Base-by-base conservation (phyloP, 2,113 vertebrate genomes). In the Hydrolagus affinis region DNA sequence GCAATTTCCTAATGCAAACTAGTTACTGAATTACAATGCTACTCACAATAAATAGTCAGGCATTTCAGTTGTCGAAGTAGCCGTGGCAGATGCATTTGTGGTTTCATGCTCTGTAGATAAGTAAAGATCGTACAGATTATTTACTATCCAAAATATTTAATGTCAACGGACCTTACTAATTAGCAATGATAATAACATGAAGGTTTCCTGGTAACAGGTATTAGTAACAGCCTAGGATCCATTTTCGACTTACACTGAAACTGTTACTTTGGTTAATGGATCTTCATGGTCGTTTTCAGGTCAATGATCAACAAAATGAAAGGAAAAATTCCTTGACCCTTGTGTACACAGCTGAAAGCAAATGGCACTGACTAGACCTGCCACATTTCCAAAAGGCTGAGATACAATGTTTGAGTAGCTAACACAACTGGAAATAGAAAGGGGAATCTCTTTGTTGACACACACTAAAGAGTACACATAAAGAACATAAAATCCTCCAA, bases 41-140 rank as follows among this genome's bases (percentile, higher is more conserved):
- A 93, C 95, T 95, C 90, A 96, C 95, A 91, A 87, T 87, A 95
- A 88, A 90, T 96, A 96, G 87, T 96, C 94, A 0, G 92, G 93
- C 86, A 92, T 89, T 69, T 94, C 93, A 72, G 91, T 91, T 21
- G 88, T 86, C 83, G 88, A 88, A 76, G 86, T 88, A 78, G 70
- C 88, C 11, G 28, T 88, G 86, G 89, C 89, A 88, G 89, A 89
- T 87, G 91, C 89, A 89, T 89, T 91, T 86, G 87, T 87, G 73
- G 85, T 87, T 75, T 90, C 89, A 0, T 89, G 87, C 44, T 89
- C 93, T 93, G 85, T 59, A 85, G 87, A 89, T 68, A 88, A 86
- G 32, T 70, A 85, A 72, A 87, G 88, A 88, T 86, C 44, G 78
- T 78, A 80, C 64, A 78, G 86, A 62, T 70, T 90, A 88, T 85